Evolutionary conservation across 2,888 invertebrate genomes (phyloP).

Genomic region (Diabrotica balteata): DNA sequence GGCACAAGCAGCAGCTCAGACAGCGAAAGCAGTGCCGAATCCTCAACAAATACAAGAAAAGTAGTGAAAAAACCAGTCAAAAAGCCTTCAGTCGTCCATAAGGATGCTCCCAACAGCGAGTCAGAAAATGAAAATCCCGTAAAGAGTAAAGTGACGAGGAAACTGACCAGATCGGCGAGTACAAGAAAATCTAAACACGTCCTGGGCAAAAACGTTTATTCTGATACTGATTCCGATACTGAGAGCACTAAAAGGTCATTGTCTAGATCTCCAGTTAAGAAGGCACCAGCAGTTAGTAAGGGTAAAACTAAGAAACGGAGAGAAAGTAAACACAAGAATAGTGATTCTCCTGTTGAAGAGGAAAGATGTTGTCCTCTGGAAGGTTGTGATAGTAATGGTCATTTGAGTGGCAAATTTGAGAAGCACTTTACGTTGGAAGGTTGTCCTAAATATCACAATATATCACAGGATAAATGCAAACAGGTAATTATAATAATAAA

Average conservation of each 20-base stretch:
- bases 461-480: slow-evolving; percentile 74
- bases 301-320: slow-evolving; percentile 62
- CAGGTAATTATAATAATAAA: slow-evolving; percentile 54
- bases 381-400: slow-evolving; percentile 88
- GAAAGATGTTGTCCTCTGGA: slow-evolving; percentile 85
- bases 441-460: slow-evolving; percentile 92
- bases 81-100: slow-evolving; percentile 50
- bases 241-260: slow-evolving; percentile 64
- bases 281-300: slow-evolving; percentile 61
- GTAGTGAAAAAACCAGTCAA: slow-evolving; percentile 49
- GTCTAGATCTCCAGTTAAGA: slow-evolving; percentile 72
- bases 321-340: slow-evolving; percentile 51
- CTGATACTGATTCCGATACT: slow-evolving; percentile 74
- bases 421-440: slow-evolving; percentile 90
- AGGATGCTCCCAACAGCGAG: slow-evolving; percentile 50
- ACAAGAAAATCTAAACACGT: slow-evolving; percentile 73
- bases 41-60: slow-evolving; percentile 46
- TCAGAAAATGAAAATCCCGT: slow-evolving; percentile 51
- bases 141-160: slow-evolving; percentile 60
- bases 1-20: slow-evolving; percentile 54
- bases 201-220: slow-evolving; percentile 65
- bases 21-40: slow-evolving; percentile 49
- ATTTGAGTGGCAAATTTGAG: slow-evolving; percentile 80
- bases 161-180: slow-evolving; percentile 74
- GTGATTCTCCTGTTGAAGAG: slow-evolving; percentile 59